Evolutionary conservation across 2,797 vertebrate genomes (phyloP).

Genomic region (Argyrosomus regius): DNA sequence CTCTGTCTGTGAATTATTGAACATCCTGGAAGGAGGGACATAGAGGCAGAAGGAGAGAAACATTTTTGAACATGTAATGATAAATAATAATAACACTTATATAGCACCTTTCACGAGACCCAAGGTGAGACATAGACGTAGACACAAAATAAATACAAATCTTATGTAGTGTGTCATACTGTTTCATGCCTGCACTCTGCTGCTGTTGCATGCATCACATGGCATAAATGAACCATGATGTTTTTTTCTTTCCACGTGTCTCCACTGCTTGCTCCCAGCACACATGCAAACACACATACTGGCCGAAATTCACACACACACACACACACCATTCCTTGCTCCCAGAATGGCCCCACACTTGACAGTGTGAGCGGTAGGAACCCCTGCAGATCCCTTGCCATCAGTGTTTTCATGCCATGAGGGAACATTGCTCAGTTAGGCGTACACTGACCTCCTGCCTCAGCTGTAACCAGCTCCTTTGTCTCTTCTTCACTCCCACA

Average conservation of each 20-base stretch:
- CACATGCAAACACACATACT: constrained; percentile 38
- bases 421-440: constrained; percentile 67
- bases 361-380: constrained; percentile 57
- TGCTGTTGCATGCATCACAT: constrained; percentile 23
- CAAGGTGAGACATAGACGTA: neutral
- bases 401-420: constrained; percentile 66
- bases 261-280: constrained; percentile 47
- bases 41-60: constrained; percentile 43
- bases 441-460: constrained; percentile 70
- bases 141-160: constrained; percentile 52
- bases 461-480: constrained; percentile 75
- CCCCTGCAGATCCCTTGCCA: constrained; percentile 50
- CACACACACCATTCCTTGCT: constrained; percentile 22
- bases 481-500: constrained; percentile 66
- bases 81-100: no score
- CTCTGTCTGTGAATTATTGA: constrained; percentile 84
- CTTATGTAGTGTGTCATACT: constrained; percentile 6
- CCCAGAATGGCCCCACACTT: constrained; percentile 60
- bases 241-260: constrained; percentile 32
- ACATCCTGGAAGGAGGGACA: constrained; percentile 70
- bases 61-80: constrained; percentile 38
- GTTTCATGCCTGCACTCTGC: constrained; percentile 18
- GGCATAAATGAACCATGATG: constrained; percentile 32
- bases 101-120: no score
- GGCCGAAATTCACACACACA: constrained; percentile 43